phyloP scores from a whole-genome alignment of 2,797 vertebrate genomes.

The Hyperoplus lanceolatus region DNA sequence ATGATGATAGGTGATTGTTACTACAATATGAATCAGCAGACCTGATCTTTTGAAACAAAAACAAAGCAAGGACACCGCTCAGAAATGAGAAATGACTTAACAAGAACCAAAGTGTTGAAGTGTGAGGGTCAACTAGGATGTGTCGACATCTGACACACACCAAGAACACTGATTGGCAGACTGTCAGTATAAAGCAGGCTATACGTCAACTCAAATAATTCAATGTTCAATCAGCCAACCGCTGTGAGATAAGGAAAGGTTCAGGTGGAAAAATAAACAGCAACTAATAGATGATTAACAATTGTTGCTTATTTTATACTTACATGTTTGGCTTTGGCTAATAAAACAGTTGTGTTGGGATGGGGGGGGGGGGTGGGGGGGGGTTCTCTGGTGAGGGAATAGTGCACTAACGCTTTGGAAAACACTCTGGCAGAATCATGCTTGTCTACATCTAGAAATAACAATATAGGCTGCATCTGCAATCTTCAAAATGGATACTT shows the following conservation, averaged over 20 bases:
- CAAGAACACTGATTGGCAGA: constrained; percentile 49
- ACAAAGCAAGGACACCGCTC: constrained; percentile 57
- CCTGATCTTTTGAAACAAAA: constrained; percentile 38
- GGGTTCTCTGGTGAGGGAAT: constrained; percentile 82
- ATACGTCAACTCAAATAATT: constrained; percentile 45
- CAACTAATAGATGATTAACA: constrained; percentile 75
- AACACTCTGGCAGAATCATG: constrained; percentile 75
- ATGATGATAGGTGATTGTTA: constrained; percentile 26
- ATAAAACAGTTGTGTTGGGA: constrained; percentile 89
- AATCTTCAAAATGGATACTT: constrained; percentile 68
- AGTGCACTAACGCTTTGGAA: constrained; percentile 78
- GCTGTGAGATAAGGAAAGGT: constrained; percentile 83
- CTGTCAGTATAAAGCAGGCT: constrained; percentile 46
- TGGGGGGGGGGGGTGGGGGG: constrained; percentile 81
- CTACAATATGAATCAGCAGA: constrained; percentile 32
- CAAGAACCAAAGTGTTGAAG: constrained; percentile 46
- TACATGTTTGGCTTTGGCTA: constrained; percentile 90
- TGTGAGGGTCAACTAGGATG: constrained; percentile 31
- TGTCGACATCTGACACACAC: constrained; percentile 37
- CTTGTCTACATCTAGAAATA: constrained; percentile 76
- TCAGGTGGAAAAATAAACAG: constrained; percentile 84
- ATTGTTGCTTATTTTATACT: constrained; percentile 76
- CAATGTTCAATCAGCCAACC: constrained; percentile 79
- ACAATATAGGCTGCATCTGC: constrained; percentile 63
- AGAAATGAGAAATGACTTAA: constrained; percentile 61